Evolutionary conservation across 2,888 invertebrate species (phyloP).

Genomic region (Parnassius mnemosyne): DNA sequence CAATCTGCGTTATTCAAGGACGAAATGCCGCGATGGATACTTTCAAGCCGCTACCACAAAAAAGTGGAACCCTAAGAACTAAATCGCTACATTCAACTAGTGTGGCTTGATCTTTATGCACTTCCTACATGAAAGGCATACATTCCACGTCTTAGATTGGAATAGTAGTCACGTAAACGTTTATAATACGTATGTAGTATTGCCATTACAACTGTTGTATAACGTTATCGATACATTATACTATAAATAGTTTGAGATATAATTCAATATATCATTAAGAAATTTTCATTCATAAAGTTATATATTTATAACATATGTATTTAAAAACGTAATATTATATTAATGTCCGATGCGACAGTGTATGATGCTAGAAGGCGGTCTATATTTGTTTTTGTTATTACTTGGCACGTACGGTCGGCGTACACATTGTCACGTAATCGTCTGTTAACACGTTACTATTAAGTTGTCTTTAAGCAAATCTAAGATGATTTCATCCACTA

Average conservation of each 20-base stretch:
- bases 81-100: background rate
- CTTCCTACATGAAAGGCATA: slow-evolving; percentile 9
- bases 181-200: slow-evolving; percentile 18
- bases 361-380: too few species aligned
- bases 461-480: too few species aligned
- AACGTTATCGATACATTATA: slow-evolving; percentile 10
- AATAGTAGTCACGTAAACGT: slow-evolving; percentile 15
- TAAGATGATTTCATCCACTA: too few species aligned
- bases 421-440: too few species aligned
- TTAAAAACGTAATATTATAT: background rate
- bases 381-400: too few species aligned
- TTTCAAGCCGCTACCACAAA: too few species aligned
- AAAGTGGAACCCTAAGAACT: background rate
- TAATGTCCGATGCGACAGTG: background rate
- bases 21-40: too few species aligned
- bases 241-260: slow-evolving; percentile 11
- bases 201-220: slow-evolving; percentile 6
- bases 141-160: slow-evolving; percentile 17
- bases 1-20: too few species aligned
- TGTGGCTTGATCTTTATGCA: slow-evolving; percentile 1
- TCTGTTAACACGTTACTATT: too few species aligned
- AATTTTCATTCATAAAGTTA: slow-evolving; percentile 17
- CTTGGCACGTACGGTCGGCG: too few species aligned
- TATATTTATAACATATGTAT: background rate
- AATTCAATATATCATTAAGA: slow-evolving; percentile 9